Conservation (phyloP, 1,140 invertebrate species). For the Papilio polytes region DNA sequence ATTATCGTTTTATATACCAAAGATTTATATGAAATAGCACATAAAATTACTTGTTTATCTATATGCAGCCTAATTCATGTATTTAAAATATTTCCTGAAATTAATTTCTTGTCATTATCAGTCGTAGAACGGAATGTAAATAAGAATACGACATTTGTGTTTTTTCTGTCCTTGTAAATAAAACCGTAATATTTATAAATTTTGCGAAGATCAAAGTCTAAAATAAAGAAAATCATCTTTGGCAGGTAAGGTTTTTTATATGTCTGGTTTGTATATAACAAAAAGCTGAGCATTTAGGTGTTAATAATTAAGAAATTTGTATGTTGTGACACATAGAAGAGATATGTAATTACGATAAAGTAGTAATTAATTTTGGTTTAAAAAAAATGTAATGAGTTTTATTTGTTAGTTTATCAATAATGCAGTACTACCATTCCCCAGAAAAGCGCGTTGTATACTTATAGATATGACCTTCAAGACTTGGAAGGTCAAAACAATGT, state of each 20-base stretch:
- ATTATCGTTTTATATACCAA: too few relatives aligned
- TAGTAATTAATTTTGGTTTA: not conserved
- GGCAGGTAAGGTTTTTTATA: constrained; percentile 15
- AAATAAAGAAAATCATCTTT: constrained; percentile 19
- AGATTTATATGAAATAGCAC: too few relatives aligned
- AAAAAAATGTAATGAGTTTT: not conserved
- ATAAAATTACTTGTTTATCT: too few relatives aligned
- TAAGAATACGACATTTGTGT: constrained; percentile 46
- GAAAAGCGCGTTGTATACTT: constrained; percentile 28
- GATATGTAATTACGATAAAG: not conserved
- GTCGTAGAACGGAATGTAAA: constrained; percentile 38
- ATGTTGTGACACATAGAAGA: not conserved
- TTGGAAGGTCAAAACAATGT: constrained; percentile 71
- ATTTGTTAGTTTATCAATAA: not conserved
- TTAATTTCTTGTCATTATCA: not conserved
- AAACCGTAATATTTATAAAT: constrained; percentile 48
- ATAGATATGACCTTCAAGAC: constrained; percentile 63
- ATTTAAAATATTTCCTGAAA: not conserved
- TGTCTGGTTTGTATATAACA: not conserved
- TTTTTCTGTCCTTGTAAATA: constrained; percentile 54
- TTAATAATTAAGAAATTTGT: not conserved
- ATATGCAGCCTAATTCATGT: too few relatives aligned
- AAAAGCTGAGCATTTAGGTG: not conserved
- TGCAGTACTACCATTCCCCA: not conserved
- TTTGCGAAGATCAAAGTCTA: constrained; percentile 34